Evolutionary conservation across 2,888 invertebrate genomes (phyloP).

Genomic region (Melikaiella ostensackeni): DNA sequence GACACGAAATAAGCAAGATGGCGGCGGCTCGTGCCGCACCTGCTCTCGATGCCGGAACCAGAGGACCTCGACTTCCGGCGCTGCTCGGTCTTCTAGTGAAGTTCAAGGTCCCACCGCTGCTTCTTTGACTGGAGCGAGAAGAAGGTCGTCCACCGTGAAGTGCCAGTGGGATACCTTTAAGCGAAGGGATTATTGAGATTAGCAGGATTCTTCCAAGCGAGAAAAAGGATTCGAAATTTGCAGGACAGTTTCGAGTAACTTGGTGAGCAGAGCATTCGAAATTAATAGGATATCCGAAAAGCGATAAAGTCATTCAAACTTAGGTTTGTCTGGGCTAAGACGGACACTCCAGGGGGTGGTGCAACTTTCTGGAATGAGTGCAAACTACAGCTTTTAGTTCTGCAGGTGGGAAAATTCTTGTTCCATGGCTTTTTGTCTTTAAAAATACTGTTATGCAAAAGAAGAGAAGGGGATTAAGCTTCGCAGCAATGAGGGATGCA

Average conservation of each 20-base stretch:
- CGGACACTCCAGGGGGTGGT: not conserved
- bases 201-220: not conserved
- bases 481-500: not conserved
- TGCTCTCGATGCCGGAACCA: conserved; percentile 91
- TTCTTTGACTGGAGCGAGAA: conserved; percentile 81
- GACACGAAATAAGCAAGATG: conserved; percentile 96
- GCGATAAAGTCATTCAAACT: not conserved
- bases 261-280: not conserved
- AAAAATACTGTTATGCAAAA: not conserved
- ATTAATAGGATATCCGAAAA: not conserved
- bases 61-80: conserved; percentile 83
- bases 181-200: conserved; percentile 15
- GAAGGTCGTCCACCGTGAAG: conserved; percentile 81
- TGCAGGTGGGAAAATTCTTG: not conserved
- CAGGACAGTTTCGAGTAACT: not conserved
- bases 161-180: conserved; percentile 81
- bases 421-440: not conserved
- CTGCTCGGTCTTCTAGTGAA: conserved; percentile 80
- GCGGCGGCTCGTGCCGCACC: conserved; percentile 95
- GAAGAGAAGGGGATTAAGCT: not conserved
- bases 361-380: not conserved
- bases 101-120: conserved; percentile 78
- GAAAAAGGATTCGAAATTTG: not conserved
- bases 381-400: not conserved
- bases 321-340: not conserved